Evolutionary conservation across 2,113 vertebrate species (phyloP).

Genomic region (Herpailurus yagouaroundi): DNA sequence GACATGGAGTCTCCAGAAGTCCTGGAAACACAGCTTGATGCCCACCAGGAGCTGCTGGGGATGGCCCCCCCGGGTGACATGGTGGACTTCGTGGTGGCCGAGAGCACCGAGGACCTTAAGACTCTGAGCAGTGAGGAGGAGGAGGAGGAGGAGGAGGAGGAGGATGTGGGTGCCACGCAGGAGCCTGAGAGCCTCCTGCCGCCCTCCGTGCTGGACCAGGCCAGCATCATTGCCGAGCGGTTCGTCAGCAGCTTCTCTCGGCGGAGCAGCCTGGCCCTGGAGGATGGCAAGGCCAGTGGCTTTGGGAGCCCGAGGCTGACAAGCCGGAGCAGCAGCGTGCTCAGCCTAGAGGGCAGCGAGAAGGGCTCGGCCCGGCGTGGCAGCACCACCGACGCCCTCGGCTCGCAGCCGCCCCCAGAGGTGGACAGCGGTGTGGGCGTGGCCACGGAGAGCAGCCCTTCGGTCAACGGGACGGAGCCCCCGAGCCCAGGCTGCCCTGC

Average conservation of each 20-base stretch:
- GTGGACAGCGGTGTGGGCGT: background rate
- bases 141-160: constrained; percentile 82
- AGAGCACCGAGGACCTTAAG: constrained; percentile 86
- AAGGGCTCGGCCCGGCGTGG: constrained; percentile 61
- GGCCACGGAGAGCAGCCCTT: background rate
- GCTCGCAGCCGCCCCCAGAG: background rate
- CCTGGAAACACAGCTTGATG: constrained; percentile 55
- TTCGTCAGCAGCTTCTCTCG: constrained; percentile 88
- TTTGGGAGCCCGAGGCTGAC: constrained; percentile 81
- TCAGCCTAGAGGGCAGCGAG: constrained; percentile 87
- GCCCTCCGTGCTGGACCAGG: constrained; percentile 91
- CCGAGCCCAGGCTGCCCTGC: constrained; percentile 38
- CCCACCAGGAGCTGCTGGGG: constrained; percentile 63
- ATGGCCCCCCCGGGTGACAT: constrained; percentile 54
- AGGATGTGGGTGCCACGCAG: constrained; percentile 51
- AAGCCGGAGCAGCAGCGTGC: constrained; percentile 86
- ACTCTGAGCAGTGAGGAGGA: constrained; percentile 90
- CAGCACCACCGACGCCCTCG: constrained; percentile 55
- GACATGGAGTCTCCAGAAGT: constrained; percentile 19
- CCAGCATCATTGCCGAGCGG: constrained; percentile 89
- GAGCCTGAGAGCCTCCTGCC: constrained; percentile 87
- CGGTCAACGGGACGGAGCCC: constrained; percentile 31
- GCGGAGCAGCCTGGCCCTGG: constrained; percentile 89
- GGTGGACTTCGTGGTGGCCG: constrained; percentile 70
- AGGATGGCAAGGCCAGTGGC: constrained; percentile 85